Conservation (phyloP, 2,797 vertebrate species). For the Amblyraja radiata region DNA sequence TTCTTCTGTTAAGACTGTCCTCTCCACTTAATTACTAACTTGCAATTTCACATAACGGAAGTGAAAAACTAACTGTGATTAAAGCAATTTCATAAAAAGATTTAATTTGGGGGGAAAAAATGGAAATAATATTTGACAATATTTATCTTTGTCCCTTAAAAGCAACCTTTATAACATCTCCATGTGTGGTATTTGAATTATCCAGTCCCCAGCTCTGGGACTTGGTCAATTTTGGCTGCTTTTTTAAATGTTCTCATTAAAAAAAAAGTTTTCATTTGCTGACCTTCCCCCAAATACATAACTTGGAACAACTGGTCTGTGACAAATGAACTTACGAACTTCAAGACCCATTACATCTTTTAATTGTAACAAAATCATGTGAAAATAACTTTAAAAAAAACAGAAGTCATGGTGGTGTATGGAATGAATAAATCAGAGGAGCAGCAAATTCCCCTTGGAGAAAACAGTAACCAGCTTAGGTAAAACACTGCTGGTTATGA, state of each 20-base stretch:
- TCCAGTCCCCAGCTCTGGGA: background rate
- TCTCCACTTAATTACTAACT: background rate
- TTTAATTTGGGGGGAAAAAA: background rate
- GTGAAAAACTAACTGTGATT: background rate
- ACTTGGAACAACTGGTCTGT: slow-evolving; percentile 30
- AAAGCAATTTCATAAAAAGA: slow-evolving; percentile 13
- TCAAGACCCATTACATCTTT: slow-evolving; percentile 34
- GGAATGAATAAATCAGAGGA: slow-evolving; percentile 27
- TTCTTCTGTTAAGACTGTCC: background rate
- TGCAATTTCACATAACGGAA: background rate
- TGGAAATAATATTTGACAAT: background rate
- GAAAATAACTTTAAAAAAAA: slow-evolving; percentile 34
- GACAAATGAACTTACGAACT: slow-evolving; percentile 35
- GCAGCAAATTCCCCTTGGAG: slow-evolving; percentile 13
- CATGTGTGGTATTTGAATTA: slow-evolving; percentile 10
- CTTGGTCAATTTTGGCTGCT: background rate
- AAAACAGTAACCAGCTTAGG: slow-evolving; percentile 7
- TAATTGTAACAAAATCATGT: slow-evolving; percentile 31
- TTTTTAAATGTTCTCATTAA: slow-evolving; percentile 9
- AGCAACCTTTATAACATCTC: background rate
- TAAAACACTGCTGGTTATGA: slow-evolving; percentile 4
- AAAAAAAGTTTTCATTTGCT: background rate
- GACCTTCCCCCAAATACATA: background rate
- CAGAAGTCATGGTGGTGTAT: background rate
- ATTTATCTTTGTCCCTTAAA: slow-evolving; percentile 32